phyloP scores from a whole-genome alignment of 2,888 invertebrate genomes.

The Caenorhabditis sp. region DNA sequence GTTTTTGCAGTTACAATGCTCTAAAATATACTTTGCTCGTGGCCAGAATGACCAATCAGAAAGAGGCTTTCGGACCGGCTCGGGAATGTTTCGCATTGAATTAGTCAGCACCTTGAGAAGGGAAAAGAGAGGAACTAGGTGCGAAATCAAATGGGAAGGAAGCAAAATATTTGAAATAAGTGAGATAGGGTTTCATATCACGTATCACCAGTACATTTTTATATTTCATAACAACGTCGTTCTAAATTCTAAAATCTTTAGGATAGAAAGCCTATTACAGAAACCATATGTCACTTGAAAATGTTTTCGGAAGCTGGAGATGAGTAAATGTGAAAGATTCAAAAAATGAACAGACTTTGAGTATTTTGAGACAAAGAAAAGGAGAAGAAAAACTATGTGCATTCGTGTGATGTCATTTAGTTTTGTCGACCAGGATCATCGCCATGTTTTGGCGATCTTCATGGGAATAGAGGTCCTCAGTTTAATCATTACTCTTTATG shows the following conservation, averaged over 20 bases:
- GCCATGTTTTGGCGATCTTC: slow-evolving; percentile 40
- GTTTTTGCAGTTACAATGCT: slow-evolving; percentile 2
- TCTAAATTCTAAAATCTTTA: not conserved
- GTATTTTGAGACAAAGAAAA: slow-evolving; percentile 30
- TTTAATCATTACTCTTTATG: slow-evolving; percentile 21
- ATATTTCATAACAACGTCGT: not conserved
- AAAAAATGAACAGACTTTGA: slow-evolving; percentile 18
- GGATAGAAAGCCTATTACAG: not conserved
- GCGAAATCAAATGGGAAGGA: not conserved
- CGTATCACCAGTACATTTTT: not conserved
- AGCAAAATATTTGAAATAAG: not conserved
- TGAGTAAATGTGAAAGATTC: slow-evolving; percentile 12
- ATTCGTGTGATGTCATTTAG: slow-evolving; percentile 52
- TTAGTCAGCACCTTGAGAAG: slow-evolving; percentile 1
- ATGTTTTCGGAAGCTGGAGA: not conserved
- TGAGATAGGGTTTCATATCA: slow-evolving; percentile 6
- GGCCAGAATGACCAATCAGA: slow-evolving; percentile 10
- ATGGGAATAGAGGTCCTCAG: slow-evolving; percentile 22
- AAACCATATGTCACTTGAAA: slow-evolving; percentile 7
- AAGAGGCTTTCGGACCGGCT: not conserved
- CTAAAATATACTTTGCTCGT: slow-evolving; percentile 1
- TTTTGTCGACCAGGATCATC: slow-evolving; percentile 40
- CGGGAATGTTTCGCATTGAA: not conserved
- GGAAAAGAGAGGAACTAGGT: not conserved
- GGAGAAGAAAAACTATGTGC: slow-evolving; percentile 33